Percentiles rank a stretch among this genome's conserved stretches.
phyloP scores from a whole-genome alignment of 1,140 invertebrate genomes.

The Megalonaias nervosa region DNA sequence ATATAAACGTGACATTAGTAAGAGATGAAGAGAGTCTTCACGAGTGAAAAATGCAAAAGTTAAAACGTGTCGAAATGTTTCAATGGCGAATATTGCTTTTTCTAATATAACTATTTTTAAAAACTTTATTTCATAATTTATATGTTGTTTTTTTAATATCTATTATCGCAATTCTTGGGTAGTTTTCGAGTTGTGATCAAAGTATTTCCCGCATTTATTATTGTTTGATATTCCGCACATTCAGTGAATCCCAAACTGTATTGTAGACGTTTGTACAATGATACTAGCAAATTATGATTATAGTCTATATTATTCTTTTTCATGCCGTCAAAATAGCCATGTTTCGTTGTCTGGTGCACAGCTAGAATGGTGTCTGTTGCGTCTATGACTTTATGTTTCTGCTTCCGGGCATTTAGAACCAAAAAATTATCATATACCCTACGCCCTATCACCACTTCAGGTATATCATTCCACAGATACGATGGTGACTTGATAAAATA shows the following conservation, averaged over 20 bases:
- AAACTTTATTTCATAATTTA: no score
- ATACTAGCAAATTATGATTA: constrained; percentile 35
- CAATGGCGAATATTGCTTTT: no score
- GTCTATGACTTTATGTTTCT: constrained; percentile 45
- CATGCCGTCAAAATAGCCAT: constrained; percentile 49
- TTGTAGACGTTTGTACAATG: constrained; percentile 41
- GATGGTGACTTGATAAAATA: constrained; percentile 47
- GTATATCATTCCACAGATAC: constrained; percentile 51
- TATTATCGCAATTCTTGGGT: no score
- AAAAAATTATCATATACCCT: constrained; percentile 56
- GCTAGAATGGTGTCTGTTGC: constrained; percentile 46
- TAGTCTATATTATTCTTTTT: constrained; percentile 37
- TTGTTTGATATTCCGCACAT: no score
- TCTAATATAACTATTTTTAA: no score
- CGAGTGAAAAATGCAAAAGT: no score
- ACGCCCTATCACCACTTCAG: constrained; percentile 55
- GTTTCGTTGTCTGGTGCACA: constrained; percentile 53
- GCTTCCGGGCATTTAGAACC: constrained; percentile 39
- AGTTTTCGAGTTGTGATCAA: no score
- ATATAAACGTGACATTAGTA: no score
- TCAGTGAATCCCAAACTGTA: constrained; percentile 28
- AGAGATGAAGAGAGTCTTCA: no score
- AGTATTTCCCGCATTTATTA: no score
- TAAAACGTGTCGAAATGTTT: no score
- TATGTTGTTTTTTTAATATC: no score